Base-by-base conservation (phyloP, 1,140 invertebrate genomes). In the Halesus radiatus region DNA sequence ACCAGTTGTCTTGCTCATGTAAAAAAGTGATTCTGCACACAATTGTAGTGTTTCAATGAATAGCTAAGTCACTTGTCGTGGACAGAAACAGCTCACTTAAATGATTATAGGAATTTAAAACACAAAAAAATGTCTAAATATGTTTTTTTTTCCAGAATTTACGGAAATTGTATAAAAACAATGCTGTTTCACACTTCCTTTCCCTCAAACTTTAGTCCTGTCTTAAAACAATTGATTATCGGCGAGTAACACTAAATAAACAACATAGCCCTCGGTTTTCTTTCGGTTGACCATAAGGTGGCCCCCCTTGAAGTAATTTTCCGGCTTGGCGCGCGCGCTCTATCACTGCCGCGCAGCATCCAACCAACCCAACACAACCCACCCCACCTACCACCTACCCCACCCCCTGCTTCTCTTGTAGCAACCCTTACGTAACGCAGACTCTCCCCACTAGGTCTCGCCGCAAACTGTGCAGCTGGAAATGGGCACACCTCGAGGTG, bases 251-350 rank as follows among this genome's bases (percentile, higher is more conserved):
- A 23, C n/a, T 3, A 60, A 60, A 60, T 60, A 23, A 60, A 23
- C 20, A 52, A 52, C 18, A 20, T 20, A 22, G 8, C 50, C 45
- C 20, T 18, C 66, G 22, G 45, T 23, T 26, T 26, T 23, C 8
- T 75, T 75, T 58, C 54, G 72, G 72, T 58, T 75, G 72, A 75
- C 72, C 72, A 75, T 75, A 37, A 75, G 72, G 72, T 37, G 72
- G 53, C 26, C 53, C 29, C 53, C 72, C 53, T 37, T 72, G 37
- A 32, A 75, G 72, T 75, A 75, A 75, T 75, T 75, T 75, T 75
- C 72, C 72, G 53, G 53, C 32, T 75, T 75, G 72, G 72, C 54
- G 72, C 72, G 20, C 32, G 26, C 53, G 54, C 54, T 75, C 72
- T 75, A 75, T 75, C 72, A 75, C 53, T 75, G 72, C 53, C 54